Conservation (phyloP, 2,797 vertebrate genomes). For the Margarornis squamiger region DNA sequence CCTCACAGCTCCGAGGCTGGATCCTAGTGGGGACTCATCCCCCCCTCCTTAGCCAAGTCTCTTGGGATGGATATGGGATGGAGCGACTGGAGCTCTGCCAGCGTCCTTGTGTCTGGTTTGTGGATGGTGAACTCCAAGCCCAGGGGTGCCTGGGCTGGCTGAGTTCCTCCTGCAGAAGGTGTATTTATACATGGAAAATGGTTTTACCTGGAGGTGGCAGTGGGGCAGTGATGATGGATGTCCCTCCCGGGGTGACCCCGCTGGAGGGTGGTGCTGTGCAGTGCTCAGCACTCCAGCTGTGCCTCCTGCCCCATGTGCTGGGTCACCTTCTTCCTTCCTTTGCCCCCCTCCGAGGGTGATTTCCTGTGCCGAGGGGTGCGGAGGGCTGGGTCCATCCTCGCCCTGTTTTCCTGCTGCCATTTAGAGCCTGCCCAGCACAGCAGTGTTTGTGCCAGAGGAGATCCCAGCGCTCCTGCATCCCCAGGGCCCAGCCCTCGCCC, state of each 20-base stretch:
- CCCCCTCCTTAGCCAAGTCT: not conserved
- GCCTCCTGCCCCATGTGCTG: accelerated
- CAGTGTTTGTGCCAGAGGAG: not conserved
- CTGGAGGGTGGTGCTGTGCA: accelerated
- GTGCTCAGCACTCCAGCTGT: not conserved
- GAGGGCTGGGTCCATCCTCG: not conserved
- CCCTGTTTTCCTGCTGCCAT: not conserved
- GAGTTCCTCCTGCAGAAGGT: not conserved
- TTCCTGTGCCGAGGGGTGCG: not conserved
- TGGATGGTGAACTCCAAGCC: not conserved
- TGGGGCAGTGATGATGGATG: accelerated
- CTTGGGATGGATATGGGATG: not conserved
- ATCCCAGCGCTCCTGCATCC: not conserved
- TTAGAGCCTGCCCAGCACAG: not conserved
- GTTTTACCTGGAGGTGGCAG: accelerated
- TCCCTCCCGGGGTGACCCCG: accelerated
- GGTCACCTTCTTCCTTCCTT: not conserved
- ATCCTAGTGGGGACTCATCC: accelerated
- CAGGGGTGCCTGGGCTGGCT: not conserved
- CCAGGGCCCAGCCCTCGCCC: accelerated
- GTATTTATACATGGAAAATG: accelerated
- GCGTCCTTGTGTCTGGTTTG: accelerated
- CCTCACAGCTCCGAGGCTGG: not conserved
- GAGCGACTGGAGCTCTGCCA: accelerated
- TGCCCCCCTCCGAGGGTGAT: not conserved